Evolutionary conservation across 2,888 invertebrate species (phyloP), one percentile per base, ranked within the genome.

Genomic region (Sphaeridia pumilis): DNA sequence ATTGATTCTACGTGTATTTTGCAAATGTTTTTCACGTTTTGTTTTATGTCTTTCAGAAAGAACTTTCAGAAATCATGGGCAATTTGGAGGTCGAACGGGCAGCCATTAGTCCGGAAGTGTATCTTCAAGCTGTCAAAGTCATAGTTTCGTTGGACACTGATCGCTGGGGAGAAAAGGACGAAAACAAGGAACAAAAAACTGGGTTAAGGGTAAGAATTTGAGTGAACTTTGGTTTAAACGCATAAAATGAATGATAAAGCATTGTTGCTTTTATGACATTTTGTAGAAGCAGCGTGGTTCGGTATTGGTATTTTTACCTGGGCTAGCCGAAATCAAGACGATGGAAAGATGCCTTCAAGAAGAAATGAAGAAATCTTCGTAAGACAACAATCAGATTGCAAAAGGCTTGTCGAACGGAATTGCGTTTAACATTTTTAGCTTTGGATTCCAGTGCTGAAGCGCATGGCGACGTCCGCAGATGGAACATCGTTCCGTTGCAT

Each of bases 301-400:
- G 1, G 85, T 93, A 22, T 75, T 95, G 1, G 78, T 93, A 50
- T 95, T 95, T 70, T 70, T 95, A 58, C 94, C 94, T 1, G 94
- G 90, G 46, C 79, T 88, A 52, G 73, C 78, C 64, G 90, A 92
- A 74, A 64, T 64, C 12, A 54, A 59, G 20, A 51, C 36, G 1
- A 24, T 62, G 12, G 35, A 36, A 10, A 55, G 54, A 36, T 31
- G 49, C 1, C 41, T 62, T 14, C 43, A 54, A 17, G 52, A 46
- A 10, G 55, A 54, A 48, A 54, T 57, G 27, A 22, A 26, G 14
- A 27, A 45, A 25, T n/a, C 26, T 22, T 21, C 46, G 22, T 35
- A 54, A 7, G 22, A 3, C 22, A 20, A 43, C 7, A 43, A n/a
- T 22, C 10, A 43, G 10, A 7, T 46, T 46, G 4, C 4, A 44